Conservation (phyloP, 2,888 invertebrate genomes). For the Lumbricus terrestris region DNA sequence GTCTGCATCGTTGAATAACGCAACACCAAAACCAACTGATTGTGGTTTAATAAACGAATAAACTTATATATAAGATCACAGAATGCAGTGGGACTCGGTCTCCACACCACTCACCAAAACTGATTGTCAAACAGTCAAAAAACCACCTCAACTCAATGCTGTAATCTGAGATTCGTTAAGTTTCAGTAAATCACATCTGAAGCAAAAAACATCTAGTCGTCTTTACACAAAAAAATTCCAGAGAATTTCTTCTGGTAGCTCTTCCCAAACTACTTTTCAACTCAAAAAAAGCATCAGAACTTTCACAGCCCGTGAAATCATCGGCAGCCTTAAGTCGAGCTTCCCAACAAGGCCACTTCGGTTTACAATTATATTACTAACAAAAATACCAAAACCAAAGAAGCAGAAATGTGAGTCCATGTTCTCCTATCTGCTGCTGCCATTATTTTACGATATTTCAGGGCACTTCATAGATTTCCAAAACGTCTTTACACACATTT, state of each 20-base stretch:
- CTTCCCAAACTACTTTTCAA: not conserved
- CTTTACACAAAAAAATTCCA: not conserved
- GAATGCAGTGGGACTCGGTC: too few relatives aligned
- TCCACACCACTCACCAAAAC: too few relatives aligned
- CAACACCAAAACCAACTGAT: too few relatives aligned
- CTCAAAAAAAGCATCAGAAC: not conserved
- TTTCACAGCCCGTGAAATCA: not conserved
- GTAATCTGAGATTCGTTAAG: not conserved
- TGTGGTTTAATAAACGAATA: too few relatives aligned
- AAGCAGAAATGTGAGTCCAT: not conserved
- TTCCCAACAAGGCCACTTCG: not conserved
- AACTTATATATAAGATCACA: too few relatives aligned
- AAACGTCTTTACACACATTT: not conserved
- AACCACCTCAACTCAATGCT: not conserved
- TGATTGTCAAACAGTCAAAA: too few relatives aligned
- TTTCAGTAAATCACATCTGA: not conserved
- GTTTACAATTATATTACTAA: not conserved
- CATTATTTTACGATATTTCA: too few relatives aligned
- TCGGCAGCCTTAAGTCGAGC: not conserved
- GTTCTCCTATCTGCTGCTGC: not conserved
- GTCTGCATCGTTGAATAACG: too few relatives aligned
- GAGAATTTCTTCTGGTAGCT: not conserved
- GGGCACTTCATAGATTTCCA: too few relatives aligned
- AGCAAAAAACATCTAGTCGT: not conserved
- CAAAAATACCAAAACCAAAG: not conserved